These are phyloP conservation scores for Dasysyrphus albostriatus DNA, from an alignment of 2,888 invertebrate species.

Conservation along the genomic window DNA sequence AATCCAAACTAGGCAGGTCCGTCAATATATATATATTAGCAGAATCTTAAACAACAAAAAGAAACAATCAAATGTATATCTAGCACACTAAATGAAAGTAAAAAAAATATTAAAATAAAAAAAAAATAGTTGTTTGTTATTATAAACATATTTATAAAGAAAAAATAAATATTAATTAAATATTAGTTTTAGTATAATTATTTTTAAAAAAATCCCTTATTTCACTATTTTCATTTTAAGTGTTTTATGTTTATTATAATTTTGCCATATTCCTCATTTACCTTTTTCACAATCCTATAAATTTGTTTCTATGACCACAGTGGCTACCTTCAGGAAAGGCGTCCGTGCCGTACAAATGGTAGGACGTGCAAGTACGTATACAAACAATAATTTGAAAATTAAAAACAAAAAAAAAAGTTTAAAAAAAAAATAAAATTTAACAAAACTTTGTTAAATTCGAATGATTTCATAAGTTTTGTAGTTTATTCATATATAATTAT, in stretches of 20 bases:
- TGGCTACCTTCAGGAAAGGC: constrained; percentile 99
- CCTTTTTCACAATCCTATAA: constrained; percentile 84
- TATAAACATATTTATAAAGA: neutral
- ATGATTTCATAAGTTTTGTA: constrained; percentile 77
- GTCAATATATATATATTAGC: constrained; percentile 57
- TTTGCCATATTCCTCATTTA: constrained; percentile 80
- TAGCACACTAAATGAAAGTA: constrained; percentile 5
- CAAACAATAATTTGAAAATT: constrained; percentile 67
- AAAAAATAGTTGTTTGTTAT: constrained; percentile 9
- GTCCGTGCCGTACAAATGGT: constrained; percentile 99
- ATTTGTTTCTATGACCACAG: constrained; percentile 87
- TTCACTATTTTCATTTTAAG: constrained; percentile 71
- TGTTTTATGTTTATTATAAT: constrained; percentile 72
- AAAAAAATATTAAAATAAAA: neutral
- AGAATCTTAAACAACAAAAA: constrained; percentile 61
- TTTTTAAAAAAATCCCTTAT: constrained; percentile 55
- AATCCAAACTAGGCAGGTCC: constrained; percentile 36
- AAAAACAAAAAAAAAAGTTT: constrained; percentile 43
- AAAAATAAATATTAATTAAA: constrained; percentile 38
- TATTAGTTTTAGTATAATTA: constrained; percentile 55
- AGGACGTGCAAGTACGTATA: constrained; percentile 98
- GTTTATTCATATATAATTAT: constrained; percentile 57
- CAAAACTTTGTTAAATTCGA: constrained; percentile 77
- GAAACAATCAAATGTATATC: constrained; percentile 42
- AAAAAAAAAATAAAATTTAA: constrained; percentile 44